Evolutionary conservation across 2,888 invertebrate species (phyloP), one percentile per base, ranked within the genome.

Genomic region (Chrysolina americana): DNA sequence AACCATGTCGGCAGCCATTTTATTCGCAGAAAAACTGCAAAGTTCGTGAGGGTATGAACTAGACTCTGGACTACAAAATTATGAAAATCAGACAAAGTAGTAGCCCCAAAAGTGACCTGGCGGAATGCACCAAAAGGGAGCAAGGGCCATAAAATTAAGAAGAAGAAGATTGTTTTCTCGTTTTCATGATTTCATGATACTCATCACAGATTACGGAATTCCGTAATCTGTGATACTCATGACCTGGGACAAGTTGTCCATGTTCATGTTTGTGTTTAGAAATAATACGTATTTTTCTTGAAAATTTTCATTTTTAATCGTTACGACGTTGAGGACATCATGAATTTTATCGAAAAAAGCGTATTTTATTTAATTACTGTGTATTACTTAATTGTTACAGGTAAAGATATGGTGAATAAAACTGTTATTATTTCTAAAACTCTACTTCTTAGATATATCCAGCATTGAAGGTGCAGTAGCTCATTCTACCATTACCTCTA

Each of bases 401-500:
- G 44, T 50, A 47, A 41, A 66, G 44, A 56, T 53, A 68, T 66
- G 41, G 28, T 71, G 19, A 68, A 65, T 28, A 13, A 62, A 48
- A 36, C 11, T 21, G 63, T 53, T 73, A 75, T 59, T 65, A 44
- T 44, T 50, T 19, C 9, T 63, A 23, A 69, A 15, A 36, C 28
- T 28, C 9, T 36, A 19, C n/a, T 47, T 15, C 23, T 19, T 17
- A 65, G 41, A 65, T 65, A 23, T 65, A 17, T 23, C 47, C 15
- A 65, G 21, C n/a, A 28, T 69, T 19, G 65, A 76, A 70, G 79
- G 81, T 59, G 78, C 83, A 56, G 78, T 83, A 56, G 79, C 80
- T 13, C 78, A 79, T 63, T 36, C 81, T 48, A 73, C 81, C 36
- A 86, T 87, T 50, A 92, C 93, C 6, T 89, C 89, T 9, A 90